Conservation (phyloP, 2,888 invertebrate genomes). For the Sarcophaga rosellei region DNA sequence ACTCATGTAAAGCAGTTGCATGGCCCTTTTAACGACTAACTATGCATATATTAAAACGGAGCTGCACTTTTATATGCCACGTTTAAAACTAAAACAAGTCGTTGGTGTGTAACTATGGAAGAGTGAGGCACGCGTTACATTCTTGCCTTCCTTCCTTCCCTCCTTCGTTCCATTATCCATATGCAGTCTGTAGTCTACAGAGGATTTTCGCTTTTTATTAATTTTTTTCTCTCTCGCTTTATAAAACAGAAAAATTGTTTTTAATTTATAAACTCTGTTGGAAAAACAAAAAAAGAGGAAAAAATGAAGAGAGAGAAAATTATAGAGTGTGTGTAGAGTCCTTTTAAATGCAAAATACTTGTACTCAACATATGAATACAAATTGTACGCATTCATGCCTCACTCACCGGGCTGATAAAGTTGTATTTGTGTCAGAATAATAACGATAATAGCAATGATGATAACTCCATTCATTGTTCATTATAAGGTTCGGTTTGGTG, state of each 20-base stretch:
- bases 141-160: too few species aligned
- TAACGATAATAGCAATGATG: not conserved
- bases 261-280: not conserved
- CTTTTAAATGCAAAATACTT: constrained; percentile 2
- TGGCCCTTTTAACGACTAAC: not conserved
- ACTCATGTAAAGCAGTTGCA: constrained; percentile 16
- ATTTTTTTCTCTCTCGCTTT: not conserved
- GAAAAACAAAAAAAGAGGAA: not conserved
- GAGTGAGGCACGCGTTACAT: too few species aligned
- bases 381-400: not conserved
- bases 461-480: too few species aligned
- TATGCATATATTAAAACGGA: too few species aligned
- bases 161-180: too few species aligned
- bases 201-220: too few species aligned
- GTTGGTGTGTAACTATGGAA: too few species aligned
- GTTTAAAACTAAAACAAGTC: too few species aligned
- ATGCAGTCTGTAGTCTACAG: too few species aligned
- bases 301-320: not conserved
- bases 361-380: not conserved
- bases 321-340: not conserved
- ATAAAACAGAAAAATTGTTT: constrained; percentile 28
- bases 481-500: too few species aligned
- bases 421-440: constrained; percentile 29
- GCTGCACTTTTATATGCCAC: too few species aligned
- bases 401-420: not conserved